Base-by-base conservation (phyloP, 2,797 vertebrate genomes). In the Austrolebias charrua region DNA sequence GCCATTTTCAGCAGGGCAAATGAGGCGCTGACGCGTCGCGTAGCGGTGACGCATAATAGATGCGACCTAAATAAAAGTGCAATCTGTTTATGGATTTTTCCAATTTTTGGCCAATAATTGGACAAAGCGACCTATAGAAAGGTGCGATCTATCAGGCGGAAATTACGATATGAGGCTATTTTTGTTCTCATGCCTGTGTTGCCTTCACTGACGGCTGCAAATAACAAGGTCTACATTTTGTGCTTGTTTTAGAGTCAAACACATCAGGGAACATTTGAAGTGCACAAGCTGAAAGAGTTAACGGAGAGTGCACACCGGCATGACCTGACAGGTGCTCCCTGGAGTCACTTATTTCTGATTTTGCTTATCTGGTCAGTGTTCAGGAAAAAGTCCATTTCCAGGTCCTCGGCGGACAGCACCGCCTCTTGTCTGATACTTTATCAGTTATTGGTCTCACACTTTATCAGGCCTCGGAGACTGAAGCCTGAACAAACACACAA, bases 391-490 rank as follows among this genome's bases (percentile, higher is more conserved):
- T 76, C 72, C 4, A 6, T 72, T 80, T 86, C 71, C 66, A 68
- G 63, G 75, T 78, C 63, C 65, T 63, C 42, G 44, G 64, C 24
- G 56, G 60, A 79, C 76, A 73, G 66, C 71, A 7, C 66, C 49
- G 62, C 58, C 62, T 53, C 63, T 55, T 71, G 55, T 71, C 79
- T 77, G 78, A 78, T 73, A 73, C 69, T 70, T 76, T 74, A 88
- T 85, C 82, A 82, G 76, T 76, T 82, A 83, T 81, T 87, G 80
- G 82, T 79, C 78, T 82, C 40, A 60, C 67, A 45, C 52, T 66
- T 69, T 80, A 80, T 83, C 69, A 60, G 52, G 31, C 53, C 47
- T 66, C 60, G 62, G 69, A 78, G 71, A 80, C 61, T 82, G 76
- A 86, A 75, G 45, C 19, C 60, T 40, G 38, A 50, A 49, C 24